Evolutionary conservation across 2,113 vertebrate species (phyloP).

Genomic region (Hemiscyllium ocellatum): DNA sequence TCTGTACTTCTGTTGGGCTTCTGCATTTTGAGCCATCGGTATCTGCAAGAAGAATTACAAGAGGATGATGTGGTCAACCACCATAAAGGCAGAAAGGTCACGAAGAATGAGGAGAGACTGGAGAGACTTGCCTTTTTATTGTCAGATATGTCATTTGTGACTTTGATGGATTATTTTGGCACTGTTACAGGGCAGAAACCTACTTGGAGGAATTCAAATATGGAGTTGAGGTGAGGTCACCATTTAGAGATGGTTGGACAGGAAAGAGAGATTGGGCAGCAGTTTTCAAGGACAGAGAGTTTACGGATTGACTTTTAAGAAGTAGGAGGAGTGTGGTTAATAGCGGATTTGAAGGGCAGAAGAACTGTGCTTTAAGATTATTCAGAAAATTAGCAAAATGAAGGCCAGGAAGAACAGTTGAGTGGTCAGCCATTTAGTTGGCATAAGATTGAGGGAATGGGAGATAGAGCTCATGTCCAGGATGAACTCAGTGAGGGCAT

Average conservation of each 20-base stretch:
- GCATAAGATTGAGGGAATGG: neutral
- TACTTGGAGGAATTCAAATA: neutral
- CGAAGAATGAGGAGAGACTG: neutral
- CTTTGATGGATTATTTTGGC: neutral
- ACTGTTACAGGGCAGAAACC: neutral
- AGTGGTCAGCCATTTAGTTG: neutral
- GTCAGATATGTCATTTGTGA: neutral
- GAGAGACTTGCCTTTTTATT: neutral
- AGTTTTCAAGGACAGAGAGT: neutral
- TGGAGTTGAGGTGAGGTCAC: neutral
- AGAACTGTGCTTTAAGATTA: neutral
- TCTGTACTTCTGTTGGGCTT: no score
- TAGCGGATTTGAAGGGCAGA: neutral
- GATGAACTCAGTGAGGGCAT: neutral
- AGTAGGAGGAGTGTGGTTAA: no score
- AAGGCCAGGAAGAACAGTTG: neutral
- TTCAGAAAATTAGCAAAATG: neutral
- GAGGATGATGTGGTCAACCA: neutral
- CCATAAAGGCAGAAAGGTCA: neutral
- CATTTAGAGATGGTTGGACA: neutral
- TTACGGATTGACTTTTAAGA: neutral
- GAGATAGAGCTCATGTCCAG: neutral
- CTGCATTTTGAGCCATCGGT: no score
- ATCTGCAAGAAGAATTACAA: no score
- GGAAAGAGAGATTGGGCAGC: neutral